Conservation (phyloP, 1,140 invertebrate genomes). For the Lasaia peninsularis region DNA sequence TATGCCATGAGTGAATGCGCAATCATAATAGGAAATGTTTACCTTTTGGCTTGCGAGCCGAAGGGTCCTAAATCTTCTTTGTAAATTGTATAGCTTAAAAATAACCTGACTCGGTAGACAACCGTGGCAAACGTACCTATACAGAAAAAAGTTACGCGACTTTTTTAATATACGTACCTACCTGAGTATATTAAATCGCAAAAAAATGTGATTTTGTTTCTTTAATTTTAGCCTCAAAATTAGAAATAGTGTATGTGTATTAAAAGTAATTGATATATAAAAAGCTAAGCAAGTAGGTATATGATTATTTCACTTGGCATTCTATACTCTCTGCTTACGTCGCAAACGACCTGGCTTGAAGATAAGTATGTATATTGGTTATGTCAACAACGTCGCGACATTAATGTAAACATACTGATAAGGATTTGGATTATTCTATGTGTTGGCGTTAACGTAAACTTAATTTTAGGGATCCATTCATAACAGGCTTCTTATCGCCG, state of each 20-base stretch:
- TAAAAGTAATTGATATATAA: too few species aligned
- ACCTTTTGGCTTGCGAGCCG: conserved; percentile 60
- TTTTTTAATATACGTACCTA: conserved; percentile 41
- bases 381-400: conserved; percentile 51
- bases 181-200: conserved; percentile 34
- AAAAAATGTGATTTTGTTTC: background rate
- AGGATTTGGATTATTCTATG: conserved; percentile 52
- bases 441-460: conserved; percentile 38
- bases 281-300: too few species aligned
- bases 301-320: too few species aligned
- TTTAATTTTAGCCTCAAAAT: too few species aligned
- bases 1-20: conserved; percentile 61
- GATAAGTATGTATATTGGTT: background rate
- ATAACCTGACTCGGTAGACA: conserved; percentile 54
- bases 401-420: conserved; percentile 55
- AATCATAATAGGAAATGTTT: conserved; percentile 65
- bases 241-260: too few species aligned
- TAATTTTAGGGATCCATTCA: conserved; percentile 47
- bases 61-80: conserved; percentile 51
- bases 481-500: conserved; percentile 32
- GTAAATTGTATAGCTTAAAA: conserved; percentile 68
- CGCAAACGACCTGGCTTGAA: background rate
- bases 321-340: too few species aligned
- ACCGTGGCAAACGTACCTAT: conserved; percentile 60
- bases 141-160: conserved; percentile 45